These are phyloP conservation scores for Penaeus indicus DNA, from an alignment of 1,140 invertebrate genomes.

Conservation along the genomic window DNA sequence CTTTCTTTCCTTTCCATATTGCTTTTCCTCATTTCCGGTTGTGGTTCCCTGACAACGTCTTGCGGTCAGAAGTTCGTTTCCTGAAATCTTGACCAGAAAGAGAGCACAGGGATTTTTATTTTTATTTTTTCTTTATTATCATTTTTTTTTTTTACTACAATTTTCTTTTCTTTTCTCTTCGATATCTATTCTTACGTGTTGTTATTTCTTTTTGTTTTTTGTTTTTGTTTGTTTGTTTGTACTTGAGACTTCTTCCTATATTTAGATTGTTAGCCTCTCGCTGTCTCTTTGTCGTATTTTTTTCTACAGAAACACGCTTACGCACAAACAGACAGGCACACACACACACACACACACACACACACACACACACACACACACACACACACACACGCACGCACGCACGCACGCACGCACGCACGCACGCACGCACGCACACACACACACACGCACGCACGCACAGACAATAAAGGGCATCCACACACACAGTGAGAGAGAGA, in stretches of 20 bases:
- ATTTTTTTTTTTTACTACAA: no score
- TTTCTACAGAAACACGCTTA: neutral
- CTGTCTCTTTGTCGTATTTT: neutral
- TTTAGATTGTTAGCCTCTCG: neutral
- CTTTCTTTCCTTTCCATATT: no score
- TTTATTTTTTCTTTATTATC: neutral
- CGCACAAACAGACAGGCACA: constrained; percentile 16
- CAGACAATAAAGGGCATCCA: neutral
- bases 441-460: neutral
- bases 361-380: neutral
- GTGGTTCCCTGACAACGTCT: no score
- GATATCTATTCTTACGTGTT: no score
- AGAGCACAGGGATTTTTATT: neutral
- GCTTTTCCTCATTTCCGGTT: no score
- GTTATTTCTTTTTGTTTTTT: no score
- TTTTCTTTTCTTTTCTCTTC: no score
- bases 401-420: neutral
- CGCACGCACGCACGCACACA: neutral
- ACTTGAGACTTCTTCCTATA: no score
- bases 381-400: neutral
- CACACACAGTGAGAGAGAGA: neutral
- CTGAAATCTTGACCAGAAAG: no score
- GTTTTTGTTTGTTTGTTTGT: no score
- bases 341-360: constrained; percentile 31
- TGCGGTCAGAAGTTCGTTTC: no score